Conservation (phyloP, 1,140 invertebrate genomes). For the Drosophila trapezifrons region DNA sequence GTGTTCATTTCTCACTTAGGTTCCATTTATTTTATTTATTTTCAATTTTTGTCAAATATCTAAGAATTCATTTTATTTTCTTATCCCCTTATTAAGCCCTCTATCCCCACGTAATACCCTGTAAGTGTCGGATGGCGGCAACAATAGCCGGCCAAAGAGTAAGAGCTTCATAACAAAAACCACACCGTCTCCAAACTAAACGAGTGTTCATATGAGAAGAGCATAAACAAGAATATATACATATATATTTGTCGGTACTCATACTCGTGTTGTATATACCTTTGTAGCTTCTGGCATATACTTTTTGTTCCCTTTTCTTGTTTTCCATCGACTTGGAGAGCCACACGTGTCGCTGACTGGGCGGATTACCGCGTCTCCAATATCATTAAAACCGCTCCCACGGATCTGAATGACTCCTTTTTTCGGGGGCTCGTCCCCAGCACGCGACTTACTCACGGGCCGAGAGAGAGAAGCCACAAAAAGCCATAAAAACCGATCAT, state of each 20-base stretch:
- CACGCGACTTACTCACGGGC: constrained; percentile 27
- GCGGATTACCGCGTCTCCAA: background rate
- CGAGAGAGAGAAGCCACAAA: background rate
- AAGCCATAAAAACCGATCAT: constrained; percentile 30
- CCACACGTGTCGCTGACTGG: constrained; percentile 44
- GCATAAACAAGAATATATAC: constrained; percentile 23
- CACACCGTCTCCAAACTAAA: background rate
- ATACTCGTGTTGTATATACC: background rate
- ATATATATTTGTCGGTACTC: background rate
- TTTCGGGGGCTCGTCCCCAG: constrained; percentile 22
- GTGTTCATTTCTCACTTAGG: too few species aligned
- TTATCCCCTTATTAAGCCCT: background rate
- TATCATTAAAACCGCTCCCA: background rate
- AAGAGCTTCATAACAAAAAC: constrained; percentile 34
- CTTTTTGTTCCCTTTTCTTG: constrained; percentile 3
- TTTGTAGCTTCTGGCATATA: constrained; percentile 8
- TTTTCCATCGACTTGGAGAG: constrained; percentile 26
- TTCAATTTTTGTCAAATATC: background rate
- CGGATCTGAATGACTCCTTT: constrained; percentile 19
- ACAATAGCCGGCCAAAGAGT: constrained; percentile 30
- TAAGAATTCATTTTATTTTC: background rate
- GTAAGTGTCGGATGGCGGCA: constrained; percentile 8
- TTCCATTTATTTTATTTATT: too few species aligned
- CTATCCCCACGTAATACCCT: constrained; percentile 8
- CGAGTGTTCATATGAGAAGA: constrained; percentile 10